Percentiles rank a stretch among this genome's conserved stretches.
phyloP scores from a whole-genome alignment of 2,797 vertebrate species.

The Pogoniulus pusillus region DNA sequence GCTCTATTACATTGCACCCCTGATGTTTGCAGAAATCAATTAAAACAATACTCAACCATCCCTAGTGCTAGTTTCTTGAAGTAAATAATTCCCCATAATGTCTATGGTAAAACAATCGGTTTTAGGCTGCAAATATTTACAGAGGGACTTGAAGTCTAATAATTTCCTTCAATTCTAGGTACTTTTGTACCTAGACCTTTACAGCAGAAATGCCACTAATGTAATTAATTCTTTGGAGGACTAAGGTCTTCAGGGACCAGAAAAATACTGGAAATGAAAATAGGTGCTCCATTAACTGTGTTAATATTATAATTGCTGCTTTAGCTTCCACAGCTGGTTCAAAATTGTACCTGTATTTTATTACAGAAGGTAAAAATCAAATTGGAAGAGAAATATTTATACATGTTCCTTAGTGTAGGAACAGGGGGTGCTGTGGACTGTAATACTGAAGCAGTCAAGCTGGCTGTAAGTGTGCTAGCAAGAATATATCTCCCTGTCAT shows the following conservation, averaged over 20 bases:
- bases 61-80: neutral
- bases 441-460: neutral
- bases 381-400: neutral
- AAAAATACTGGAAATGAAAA: slow-evolving; percentile 11
- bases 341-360: neutral
- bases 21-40: neutral
- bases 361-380: neutral
- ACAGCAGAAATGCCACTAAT: neutral
- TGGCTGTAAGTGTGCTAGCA: neutral
- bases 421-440: neutral
- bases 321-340: neutral
- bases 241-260: neutral
- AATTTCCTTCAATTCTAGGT: neutral
- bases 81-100: neutral
- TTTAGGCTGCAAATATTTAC: neutral
- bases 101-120: neutral
- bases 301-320: neutral
- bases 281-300: neutral
- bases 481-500: neutral
- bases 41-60: neutral
- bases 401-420: neutral
- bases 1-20: neutral
- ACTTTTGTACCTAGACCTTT: neutral
- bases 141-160: neutral
- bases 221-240: neutral